A percentile compares a stretch with the other conserved stretches of the same genome.
Evolutionary conservation across 2,888 invertebrate species (phyloP).

Genomic region (Andricus quercusramuli): DNA sequence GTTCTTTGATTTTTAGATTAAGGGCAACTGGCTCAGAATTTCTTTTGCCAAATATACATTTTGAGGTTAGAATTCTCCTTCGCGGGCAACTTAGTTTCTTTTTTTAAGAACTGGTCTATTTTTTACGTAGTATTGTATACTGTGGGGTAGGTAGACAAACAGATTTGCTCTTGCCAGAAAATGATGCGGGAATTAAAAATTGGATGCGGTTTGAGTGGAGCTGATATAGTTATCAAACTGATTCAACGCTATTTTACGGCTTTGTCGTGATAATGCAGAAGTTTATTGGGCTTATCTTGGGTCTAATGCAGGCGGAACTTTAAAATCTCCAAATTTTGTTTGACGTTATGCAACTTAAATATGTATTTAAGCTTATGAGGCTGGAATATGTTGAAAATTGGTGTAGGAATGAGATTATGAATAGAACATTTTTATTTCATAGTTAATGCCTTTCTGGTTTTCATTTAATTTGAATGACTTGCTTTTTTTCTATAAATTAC

Average conservation of each 20-base stretch:
- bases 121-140: constrained; percentile 17
- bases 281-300: background rate
- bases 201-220: background rate
- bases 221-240: background rate
- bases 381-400: background rate
- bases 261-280: background rate
- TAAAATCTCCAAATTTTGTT: background rate
- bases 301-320: background rate
- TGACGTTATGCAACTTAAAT: background rate
- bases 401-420: no score
- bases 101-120: background rate
- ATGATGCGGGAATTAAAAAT: background rate
- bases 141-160: background rate
- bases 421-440: no score
- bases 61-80: constrained; percentile 16
- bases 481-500: no score
- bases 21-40: background rate
- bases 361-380: background rate
- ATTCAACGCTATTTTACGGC: background rate
- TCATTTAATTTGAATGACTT: no score
- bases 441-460: no score
- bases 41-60: background rate
- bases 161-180: background rate
- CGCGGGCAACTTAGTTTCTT: constrained; percentile 15
- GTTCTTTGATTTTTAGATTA: background rate